These are phyloP conservation scores for Metopia argyrocephala DNA, from an alignment of 2,888 invertebrate genomes.

Conservation along the genomic window DNA sequence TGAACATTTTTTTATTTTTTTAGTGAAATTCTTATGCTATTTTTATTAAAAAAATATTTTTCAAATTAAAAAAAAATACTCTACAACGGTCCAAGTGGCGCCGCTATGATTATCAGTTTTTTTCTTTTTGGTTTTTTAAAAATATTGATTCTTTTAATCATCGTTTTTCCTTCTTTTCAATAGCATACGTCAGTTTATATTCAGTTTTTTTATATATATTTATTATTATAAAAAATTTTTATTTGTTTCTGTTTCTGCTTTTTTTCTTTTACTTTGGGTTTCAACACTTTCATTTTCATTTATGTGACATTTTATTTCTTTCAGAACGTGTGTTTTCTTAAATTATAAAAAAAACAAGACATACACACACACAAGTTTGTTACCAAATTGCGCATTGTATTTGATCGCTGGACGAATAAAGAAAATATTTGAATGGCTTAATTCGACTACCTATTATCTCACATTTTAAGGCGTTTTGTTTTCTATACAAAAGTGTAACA, in stretches of 20 bases:
- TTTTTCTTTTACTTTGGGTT: slow-evolving; percentile 11
- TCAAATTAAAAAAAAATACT: neutral
- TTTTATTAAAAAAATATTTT: slow-evolving; percentile 19
- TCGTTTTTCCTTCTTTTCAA: neutral
- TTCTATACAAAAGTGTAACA: too few species aligned
- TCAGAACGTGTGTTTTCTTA: neutral
- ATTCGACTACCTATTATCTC: too few species aligned
- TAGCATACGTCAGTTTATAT: slow-evolving; percentile 15
- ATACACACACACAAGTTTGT: neutral
- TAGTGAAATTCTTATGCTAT: slow-evolving; percentile 52
- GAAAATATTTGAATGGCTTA: too few species aligned
- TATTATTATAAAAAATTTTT: slow-evolving; percentile 2
- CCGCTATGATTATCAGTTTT: neutral
- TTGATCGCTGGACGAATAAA: neutral
- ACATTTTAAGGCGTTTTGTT: too few species aligned
- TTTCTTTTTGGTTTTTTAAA: neutral
- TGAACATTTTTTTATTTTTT: neutral
- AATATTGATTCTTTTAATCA: neutral
- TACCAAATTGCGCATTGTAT: neutral
- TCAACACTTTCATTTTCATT: slow-evolving; percentile 44
- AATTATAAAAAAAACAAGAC: neutral
- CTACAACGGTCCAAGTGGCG: neutral
- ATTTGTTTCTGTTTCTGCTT: neutral
- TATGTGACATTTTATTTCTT: slow-evolving; percentile 41
- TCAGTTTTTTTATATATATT: neutral